Evolutionary conservation across 2,888 invertebrate genomes (phyloP), one percentile per base, ranked within the genome.

Genomic region (Rhyacophila evoluta): DNA sequence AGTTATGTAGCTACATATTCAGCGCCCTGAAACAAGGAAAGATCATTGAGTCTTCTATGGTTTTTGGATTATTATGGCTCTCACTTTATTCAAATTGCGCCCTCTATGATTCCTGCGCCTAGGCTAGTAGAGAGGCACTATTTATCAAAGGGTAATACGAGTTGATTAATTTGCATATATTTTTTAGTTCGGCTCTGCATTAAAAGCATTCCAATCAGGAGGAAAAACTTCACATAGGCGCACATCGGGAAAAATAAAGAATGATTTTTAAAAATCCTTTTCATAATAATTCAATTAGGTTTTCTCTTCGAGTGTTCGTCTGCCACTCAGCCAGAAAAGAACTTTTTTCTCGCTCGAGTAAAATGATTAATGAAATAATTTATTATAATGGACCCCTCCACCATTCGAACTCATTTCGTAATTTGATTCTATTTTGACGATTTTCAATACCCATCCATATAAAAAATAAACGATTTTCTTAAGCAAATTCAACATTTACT

Each of bases 271-370:
- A 76, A 82, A 82, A 82, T 80, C 80, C 73, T 39, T n/a, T 75
- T 82, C 79, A 80, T 82, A 55, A 55, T 55, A 82, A 82, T 82
- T 80, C 74, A 80, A 82, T 82, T 82, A 77, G 69, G 72, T 79
- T 78, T 78, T 70, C 69, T 70, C 38, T 41, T 74, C 12, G 38
- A 39, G 77, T 38, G 70, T 70, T 70, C 29, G 69, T 71, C 76
- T 76, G 55, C 55, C 55, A 55, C 15, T 55, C 71, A 41, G 41
- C 69, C 55, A 70, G 28, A 25, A 27, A 15, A n/a, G 25, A 76
- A 76, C 70, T 71, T 76, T 71, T 33, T 38, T 72, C 25, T 41
- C 41, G 72, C 77, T 55, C 73, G 41, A 68, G 55, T 74, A 55
- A 74, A 72, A 81, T 81, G 81, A 81, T 81, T 78, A 81, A 81